Evolutionary conservation across 2,797 vertebrate genomes (phyloP).

Genomic region (Urosaurus nigricauda): DNA sequence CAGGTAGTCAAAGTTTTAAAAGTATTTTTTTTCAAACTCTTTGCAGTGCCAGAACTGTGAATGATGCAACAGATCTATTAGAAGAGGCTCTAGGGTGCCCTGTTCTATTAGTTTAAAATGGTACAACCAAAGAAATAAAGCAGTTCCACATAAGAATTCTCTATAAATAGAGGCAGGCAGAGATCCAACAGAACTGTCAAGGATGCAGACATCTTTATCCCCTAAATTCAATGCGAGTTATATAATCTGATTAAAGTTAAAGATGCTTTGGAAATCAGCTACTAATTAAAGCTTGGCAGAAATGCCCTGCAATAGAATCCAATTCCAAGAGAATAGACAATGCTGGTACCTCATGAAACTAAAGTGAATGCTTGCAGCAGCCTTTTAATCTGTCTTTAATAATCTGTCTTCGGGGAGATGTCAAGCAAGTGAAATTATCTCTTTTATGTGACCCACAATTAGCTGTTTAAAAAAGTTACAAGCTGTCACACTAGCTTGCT

Average conservation of each 20-base stretch:
- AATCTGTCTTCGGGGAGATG: constrained; percentile 54
- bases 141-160: constrained; percentile 3
- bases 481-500: neutral
- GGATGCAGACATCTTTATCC: constrained; percentile 54
- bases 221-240: constrained; percentile 29
- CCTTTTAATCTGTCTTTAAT: constrained; percentile 53
- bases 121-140: neutral
- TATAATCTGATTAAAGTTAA: constrained; percentile 48
- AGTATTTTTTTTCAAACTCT: neutral
- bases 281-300: constrained; percentile 53
- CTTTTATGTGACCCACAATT: constrained; percentile 9
- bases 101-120: constrained; percentile 8
- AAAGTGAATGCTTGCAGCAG: constrained; percentile 23
- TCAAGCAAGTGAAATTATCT: constrained; percentile 17
- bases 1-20: no score
- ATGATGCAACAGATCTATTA: neutral
- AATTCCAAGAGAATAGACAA: constrained; percentile 38
- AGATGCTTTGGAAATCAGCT: constrained; percentile 33
- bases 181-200: neutral
- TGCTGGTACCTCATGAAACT: constrained; percentile 44
- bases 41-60: neutral
- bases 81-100: neutral
- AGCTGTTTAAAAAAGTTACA: constrained; percentile 23
- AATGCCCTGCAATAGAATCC: constrained; percentile 48
- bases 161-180: constrained; percentile 26